A percentile compares a stretch with the other conserved stretches of the same genome.
phyloP scores from a whole-genome alignment of 2,888 invertebrate genomes.

The Thymelicus lineola region DNA sequence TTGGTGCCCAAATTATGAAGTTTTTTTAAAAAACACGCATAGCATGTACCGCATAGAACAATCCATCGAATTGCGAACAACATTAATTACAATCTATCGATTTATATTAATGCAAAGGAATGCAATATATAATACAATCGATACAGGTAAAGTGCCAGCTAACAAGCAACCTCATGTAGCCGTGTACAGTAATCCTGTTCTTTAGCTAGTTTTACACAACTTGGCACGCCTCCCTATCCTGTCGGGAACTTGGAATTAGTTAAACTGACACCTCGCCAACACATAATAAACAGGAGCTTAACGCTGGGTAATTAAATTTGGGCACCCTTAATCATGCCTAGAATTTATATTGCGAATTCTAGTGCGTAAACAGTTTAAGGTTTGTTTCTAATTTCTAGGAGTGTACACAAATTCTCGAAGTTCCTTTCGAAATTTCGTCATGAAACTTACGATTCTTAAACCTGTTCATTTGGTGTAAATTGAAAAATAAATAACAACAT shows the following conservation, averaged over 20 bases:
- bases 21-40: no score
- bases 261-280: slow-evolving; percentile 15
- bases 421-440: neutral
- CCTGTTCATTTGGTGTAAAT: neutral
- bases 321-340: slow-evolving; percentile 28
- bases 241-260: slow-evolving; percentile 92
- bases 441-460: neutral
- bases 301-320: slow-evolving; percentile 25
- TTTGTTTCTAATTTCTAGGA: neutral
- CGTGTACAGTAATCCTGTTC: neutral
- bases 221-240: neutral
- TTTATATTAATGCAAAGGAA: no score
- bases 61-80: no score
- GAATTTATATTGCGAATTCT: slow-evolving; percentile 25
- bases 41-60: neutral
- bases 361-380: neutral
- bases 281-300: slow-evolving; percentile 22
- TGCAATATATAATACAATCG: neutral
- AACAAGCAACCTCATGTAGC: neutral
- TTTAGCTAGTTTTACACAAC: slow-evolving; percentile 3
- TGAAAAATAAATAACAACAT: neutral
- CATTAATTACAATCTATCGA: no score
- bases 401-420: neutral
- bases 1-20: no score
- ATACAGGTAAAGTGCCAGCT: neutral